Base-by-base conservation (phyloP, 2,113 vertebrate species). In the Lontra canadensis region DNA sequence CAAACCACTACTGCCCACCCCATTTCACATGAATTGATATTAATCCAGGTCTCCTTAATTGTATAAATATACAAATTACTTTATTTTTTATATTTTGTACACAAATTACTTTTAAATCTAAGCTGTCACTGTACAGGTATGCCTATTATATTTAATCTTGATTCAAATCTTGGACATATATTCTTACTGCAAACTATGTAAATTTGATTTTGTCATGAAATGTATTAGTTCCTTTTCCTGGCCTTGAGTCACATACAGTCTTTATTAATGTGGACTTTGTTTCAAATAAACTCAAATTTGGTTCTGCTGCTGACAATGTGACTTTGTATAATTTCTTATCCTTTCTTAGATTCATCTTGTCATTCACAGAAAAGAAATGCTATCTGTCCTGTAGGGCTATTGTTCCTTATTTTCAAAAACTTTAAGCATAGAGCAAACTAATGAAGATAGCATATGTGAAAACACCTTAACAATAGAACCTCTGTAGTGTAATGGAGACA, bases 211-310 rank as follows among this genome's bases (percentile, higher is more conserved):
- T 39, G 67, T 95, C n/a, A 88, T 74, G 74, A 92, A 95, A 91
- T 52, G 1, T 23, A 7, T 85, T 18, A 14, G 34, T 82, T 20
- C 42, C 36, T 26, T 86, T 86, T 63, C 3, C 52, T 36, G 63
- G 63, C 2, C 44, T 93, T 94, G 55, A 74, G 67, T 94, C 65
- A 81, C 23, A 44, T 11, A 52, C 7, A 47, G 1, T 82, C 18
- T 94, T 84, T 76, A 81, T 89, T 67, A 93, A 90, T 10, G 52
- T 39, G 39, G 39, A 88, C 42, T 84, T 96, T 23, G 42, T 74
- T 90, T 94, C 49, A 88, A 76, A 80, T 47, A 87, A 97, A 84
- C 81, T 96, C 61, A 87, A 39, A 73, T 65, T 93, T 73, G 86
- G 3, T 69, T 92, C 26, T 44, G 29, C 12, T 36, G 31, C n/a